Evolutionary conservation across 2,113 vertebrate genomes (phyloP).

Genomic region (Syrmaticus mikado): DNA sequence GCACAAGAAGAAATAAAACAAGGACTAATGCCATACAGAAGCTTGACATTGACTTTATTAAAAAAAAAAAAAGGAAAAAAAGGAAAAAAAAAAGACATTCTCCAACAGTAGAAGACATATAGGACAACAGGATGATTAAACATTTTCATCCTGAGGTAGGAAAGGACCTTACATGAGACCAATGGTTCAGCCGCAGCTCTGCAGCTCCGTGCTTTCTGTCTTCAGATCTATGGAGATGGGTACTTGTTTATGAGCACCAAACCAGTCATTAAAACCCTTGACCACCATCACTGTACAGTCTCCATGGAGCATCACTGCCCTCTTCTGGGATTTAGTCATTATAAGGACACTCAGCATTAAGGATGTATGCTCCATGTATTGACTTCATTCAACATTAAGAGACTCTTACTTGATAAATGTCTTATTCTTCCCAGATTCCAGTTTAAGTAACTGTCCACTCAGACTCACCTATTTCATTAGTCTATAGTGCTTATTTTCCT

Average conservation of each 20-base stretch:
- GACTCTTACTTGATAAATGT: background rate
- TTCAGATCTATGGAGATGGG: background rate
- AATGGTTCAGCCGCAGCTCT: rapidly evolving
- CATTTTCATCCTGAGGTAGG: background rate
- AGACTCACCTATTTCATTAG: background rate
- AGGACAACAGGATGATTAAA: background rate
- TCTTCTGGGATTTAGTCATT: constrained; percentile 31
- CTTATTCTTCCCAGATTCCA: background rate
- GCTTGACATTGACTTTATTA: background rate
- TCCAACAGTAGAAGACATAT: background rate
- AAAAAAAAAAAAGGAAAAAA: background rate
- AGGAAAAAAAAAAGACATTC: background rate
- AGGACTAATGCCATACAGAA: background rate
- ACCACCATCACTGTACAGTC: background rate
- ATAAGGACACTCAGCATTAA: rapidly evolving
- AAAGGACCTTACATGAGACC: background rate
- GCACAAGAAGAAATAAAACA: background rate
- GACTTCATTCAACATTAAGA: background rate
- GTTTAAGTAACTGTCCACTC: background rate
- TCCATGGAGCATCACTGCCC: constrained; percentile 38
- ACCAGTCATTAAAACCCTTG: background rate
- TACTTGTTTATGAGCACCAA: rapidly evolving
- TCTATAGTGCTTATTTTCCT: background rate
- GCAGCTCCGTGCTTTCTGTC: rapidly evolving
- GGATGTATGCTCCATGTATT: rapidly evolving